A percentile compares a stretch with the other conserved stretches of the same genome.
These are phyloP conservation scores for Tenthredo scrophulariae DNA, from an alignment of 2,888 invertebrate species.

Conservation along the genomic window DNA sequence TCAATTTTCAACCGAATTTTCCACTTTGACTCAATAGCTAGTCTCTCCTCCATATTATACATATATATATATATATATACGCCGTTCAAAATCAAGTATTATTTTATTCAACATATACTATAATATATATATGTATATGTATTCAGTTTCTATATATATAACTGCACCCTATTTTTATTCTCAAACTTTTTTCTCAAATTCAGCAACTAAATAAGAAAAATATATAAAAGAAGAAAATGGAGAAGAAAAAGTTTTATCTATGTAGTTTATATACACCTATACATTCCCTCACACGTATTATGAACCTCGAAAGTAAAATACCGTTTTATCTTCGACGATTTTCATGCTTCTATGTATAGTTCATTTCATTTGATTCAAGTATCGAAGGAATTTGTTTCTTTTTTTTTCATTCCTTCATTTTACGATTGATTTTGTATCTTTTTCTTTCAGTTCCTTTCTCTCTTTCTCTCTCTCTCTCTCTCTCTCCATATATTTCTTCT, in stretches of 20 bases:
- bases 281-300: neutral
- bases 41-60: too few relatives aligned
- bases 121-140: too few relatives aligned
- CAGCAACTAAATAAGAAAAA: neutral
- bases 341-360: neutral
- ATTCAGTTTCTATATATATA: neutral
- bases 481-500: neutral
- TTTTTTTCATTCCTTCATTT: neutral
- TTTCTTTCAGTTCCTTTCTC: neutral
- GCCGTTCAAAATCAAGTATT: neutral
- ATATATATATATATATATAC: too few relatives aligned
- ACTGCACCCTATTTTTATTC: neutral
- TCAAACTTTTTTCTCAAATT: neutral
- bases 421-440: neutral
- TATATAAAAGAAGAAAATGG: too few relatives aligned
- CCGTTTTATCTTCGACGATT: slow-evolving; percentile 4
- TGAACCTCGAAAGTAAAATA: neutral
- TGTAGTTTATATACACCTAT: neutral
- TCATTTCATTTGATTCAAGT: neutral
- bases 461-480: neutral
- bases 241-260: neutral
- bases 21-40: too few relatives aligned
- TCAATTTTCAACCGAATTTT: too few relatives aligned
- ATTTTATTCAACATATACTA: neutral
- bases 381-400: neutral